A percentile compares a stretch with the other conserved stretches of the same genome.
These are phyloP conservation scores for Myrmecophaga tridactyla DNA, from an alignment of 2,113 vertebrate genomes.

Conservation along the genomic window DNA sequence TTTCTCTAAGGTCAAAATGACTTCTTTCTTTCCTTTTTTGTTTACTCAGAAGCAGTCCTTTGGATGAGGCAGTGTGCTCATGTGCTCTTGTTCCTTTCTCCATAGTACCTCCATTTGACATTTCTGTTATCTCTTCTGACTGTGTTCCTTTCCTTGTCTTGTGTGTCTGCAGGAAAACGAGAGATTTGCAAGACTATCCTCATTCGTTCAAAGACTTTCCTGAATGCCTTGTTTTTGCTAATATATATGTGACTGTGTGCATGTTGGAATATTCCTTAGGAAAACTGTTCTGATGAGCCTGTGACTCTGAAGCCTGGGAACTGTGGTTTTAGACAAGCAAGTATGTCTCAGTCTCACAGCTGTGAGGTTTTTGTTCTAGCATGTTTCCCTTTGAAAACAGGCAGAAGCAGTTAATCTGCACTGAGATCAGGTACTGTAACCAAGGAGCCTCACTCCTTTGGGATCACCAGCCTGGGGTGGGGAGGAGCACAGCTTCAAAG, in stretches of 20 bases:
- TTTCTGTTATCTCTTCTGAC: neutral
- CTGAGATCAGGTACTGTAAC: neutral
- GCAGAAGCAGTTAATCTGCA: neutral
- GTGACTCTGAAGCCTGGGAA: neutral
- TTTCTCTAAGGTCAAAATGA: constrained; percentile 44
- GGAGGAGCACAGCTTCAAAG: neutral
- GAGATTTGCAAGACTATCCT: neutral
- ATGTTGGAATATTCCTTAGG: neutral
- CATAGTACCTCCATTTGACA: neutral
- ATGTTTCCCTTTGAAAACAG: neutral
- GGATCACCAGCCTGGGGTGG: fast-evolving
- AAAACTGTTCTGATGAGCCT: neutral
- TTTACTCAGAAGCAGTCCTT: neutral
- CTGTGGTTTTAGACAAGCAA: neutral
- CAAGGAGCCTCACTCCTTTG: neutral
- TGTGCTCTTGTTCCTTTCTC: neutral
- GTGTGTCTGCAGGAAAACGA: neutral
- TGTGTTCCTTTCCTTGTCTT: neutral
- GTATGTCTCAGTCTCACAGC: neutral
- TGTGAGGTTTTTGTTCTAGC: neutral
- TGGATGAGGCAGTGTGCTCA: neutral
- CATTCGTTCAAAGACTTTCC: neutral
- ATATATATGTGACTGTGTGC: neutral
- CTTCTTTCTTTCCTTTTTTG: neutral
- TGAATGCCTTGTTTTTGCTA: neutral